phyloP scores from a whole-genome alignment of 2,797 vertebrate species.

The Leptoclinus maculatus region DNA sequence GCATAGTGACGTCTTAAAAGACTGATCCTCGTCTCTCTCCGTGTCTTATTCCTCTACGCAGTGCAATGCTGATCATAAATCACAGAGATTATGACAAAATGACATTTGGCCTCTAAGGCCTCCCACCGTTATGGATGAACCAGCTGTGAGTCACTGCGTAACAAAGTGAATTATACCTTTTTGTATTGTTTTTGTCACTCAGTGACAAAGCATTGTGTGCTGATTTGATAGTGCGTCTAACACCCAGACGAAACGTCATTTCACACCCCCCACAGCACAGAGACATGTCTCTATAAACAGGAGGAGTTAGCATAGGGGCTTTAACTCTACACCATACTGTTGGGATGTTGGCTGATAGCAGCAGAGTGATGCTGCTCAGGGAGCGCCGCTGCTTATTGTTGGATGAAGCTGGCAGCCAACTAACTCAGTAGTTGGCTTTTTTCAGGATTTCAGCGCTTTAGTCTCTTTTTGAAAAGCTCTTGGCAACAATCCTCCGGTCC shows the following conservation, averaged over 20 bases:
- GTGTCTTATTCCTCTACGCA: conserved; percentile 21
- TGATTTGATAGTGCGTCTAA: conserved; percentile 17
- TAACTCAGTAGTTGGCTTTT: neutral
- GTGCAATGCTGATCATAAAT: conserved; percentile 45
- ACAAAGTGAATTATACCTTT: conserved; percentile 32
- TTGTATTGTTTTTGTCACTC: conserved; percentile 3
- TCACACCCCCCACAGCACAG: neutral
- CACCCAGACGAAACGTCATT: conserved; percentile 8
- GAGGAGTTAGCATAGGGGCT: neutral
- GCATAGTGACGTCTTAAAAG: neutral
- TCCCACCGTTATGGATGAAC: conserved; percentile 46
- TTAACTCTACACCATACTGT: neutral
- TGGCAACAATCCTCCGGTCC: neutral
- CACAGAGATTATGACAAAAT: conserved; percentile 33
- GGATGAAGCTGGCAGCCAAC: conserved; percentile 8
- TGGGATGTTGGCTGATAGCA: neutral
- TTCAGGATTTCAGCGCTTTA: conserved; percentile 23
- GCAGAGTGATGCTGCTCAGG: neutral
- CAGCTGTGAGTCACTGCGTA: conserved; percentile 36
- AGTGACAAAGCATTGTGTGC: conserved; percentile 6
- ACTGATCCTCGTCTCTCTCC: conserved; percentile 13
- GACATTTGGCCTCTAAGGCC: conserved; percentile 16
- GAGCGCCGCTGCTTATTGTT: conserved; percentile 7
- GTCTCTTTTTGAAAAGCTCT: conserved; percentile 34
- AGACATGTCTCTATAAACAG: neutral